Evolutionary conservation across 2,113 vertebrate genomes (phyloP), one percentile per base, ranked within the genome.

Genomic region (Crocuta crocuta): DNA sequence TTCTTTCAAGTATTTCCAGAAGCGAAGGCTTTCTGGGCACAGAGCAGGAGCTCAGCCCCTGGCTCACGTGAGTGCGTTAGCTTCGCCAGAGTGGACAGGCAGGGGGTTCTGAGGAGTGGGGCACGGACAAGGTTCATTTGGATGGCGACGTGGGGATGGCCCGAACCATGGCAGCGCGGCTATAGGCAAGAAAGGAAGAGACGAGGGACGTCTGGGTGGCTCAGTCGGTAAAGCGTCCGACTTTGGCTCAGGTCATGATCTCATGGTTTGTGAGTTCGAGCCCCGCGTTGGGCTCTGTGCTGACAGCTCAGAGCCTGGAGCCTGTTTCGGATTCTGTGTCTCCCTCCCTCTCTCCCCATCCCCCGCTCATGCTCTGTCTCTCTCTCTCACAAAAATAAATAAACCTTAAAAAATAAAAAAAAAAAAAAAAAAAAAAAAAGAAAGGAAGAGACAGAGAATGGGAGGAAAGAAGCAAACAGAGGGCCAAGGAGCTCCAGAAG

Each of bases 51-150:
- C 13, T 28, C 23, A 4, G 74, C 61, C 88, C 61, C 3, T 1
- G 23, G 55, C n/a, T 15, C 12, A 28, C 19, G 10, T 0, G 4
- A 17, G 21, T 0, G 28, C 45, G 24, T 2, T 5, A 23, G 50
- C 89, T 66, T 15, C n/a, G 55, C 50, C 33, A 33, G 84, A 45
- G 71, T 0, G 4, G 26, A 6, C 45, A 68, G 31, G 16, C 10
- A 58, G 68, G 50, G 23, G 50, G 23, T 9, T 76, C 39, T 68
- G 61, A 31, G 13, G 5, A 11, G 15, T 3, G 26, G 28, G 19
- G 3, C 8, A 1, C 7, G 11, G 79, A 50, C 58, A 13, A 73
- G 19, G 19, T 15, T 1, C 13, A 55, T 21, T 85, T 48, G 7
- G n/a, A 70, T 26, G 28, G 92, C 9, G n/a, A 70, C 10, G n/a